Base-by-base conservation (phyloP, 2,113 vertebrate genomes). In the Climacteris rufus region DNA sequence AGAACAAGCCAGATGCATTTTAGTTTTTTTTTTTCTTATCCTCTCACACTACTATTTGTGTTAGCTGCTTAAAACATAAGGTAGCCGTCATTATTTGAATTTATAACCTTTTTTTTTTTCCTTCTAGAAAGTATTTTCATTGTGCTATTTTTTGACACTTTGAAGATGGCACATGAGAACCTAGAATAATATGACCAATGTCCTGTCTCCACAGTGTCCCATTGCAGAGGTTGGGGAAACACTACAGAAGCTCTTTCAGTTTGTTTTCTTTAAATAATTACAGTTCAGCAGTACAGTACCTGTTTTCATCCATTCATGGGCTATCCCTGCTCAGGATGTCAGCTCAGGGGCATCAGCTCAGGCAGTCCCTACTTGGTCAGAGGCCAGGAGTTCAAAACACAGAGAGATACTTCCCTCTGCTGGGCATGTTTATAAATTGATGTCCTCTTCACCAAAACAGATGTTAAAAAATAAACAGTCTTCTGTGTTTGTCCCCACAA, bases 401-500 rank as follows among this genome's bases (percentile, higher is more conserved):
- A 78, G 89, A 87, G 20, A 83, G 23, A 85, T 30, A 90, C 82
- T 94, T 92, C 97, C 94, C 93, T 95, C 96, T 97, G 71, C 89
- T 96, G 97, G 92, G 54, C 76, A 25, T n/a, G 25, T 39, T 83
- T 54, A 63, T 18, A 45, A 44, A 91, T 22, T 0, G 2, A 22
- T 37, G 44, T 19, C 23, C 15, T 57, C 37, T 53, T 57, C 18
- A 61, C 31, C 19, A 61, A 69, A 74, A 65, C 0, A n/a, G 22
- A 17, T 24, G 28, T 45, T 52, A 19, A 39, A 63, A 93, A 70
- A 65, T 18, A 45, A 70, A 42, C 6, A 64, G 8, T 50, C 6
- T 57, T 79, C 42, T 47, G 7, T 68, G 37, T 71, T 80, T 80
- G 66, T 20, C 2, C 3, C 24, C 6, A 7, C 6, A 72, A 28